Base-by-base conservation (phyloP, 2,113 vertebrate genomes). In the Siniperca knerii region DNA sequence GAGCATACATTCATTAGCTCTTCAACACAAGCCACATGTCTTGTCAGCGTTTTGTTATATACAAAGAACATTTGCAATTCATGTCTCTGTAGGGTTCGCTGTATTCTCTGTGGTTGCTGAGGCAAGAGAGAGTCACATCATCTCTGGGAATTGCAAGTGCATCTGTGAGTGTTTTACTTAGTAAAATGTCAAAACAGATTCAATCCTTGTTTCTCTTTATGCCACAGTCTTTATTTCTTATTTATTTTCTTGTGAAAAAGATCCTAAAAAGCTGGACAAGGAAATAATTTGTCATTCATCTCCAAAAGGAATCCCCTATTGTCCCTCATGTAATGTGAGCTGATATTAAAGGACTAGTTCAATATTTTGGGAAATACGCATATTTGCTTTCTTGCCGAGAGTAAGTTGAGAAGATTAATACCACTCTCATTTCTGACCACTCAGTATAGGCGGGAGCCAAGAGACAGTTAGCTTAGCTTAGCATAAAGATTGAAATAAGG, bases 1-100 rank as follows among this genome's bases (percentile, higher is more conserved):
- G 50, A 83, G 55, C 54, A 82, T 48, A 70, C 10, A 20, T 52
- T 70, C 54, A 15, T 20, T 73, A 68, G 84, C 37, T 67, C 44
- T 8, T 42, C 40, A 70, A 33, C 15, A 66, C 42, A 73, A 84
- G 54, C 68, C 48, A 23, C 79, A 70, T 54, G 42, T 66, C 69
- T 73, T 67, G 23, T 67, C 58, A 40, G 23, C 44, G 66, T 68
- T 18, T 60, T 70, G 20, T 74, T 33, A 60, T 58, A 81, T 35
- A 18, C 67, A 69, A 29, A 48, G 12, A 76, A 50, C 40, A 72
- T 80, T 82, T 78, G 50, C 73, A 74, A 16, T 74, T 87, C 33
- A 76, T 50, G 23, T 72, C 46, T 79, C 44, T 81, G 48, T 84
- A 67, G 61, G 58, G 29, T 64, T 68, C 0, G 13, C n/a, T 72